A percentile compares a stretch with the other conserved stretches of the same genome.
Conservation (phyloP, 2,113 vertebrate species). For the Sinocyclocheilus rhinocerous region DNA sequence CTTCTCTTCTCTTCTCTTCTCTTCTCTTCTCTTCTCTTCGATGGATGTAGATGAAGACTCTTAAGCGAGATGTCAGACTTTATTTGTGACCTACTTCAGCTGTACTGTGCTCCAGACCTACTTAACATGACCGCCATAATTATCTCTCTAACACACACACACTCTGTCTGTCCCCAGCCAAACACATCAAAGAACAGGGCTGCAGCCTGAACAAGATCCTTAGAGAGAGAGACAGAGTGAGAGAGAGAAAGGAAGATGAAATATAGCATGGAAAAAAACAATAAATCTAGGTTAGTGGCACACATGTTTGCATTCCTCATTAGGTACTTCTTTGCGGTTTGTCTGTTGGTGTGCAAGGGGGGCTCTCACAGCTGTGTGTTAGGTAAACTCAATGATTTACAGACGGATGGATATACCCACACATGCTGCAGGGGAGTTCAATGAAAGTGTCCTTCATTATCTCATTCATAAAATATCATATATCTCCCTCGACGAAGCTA, state of each 20-base stretch:
- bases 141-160: slow-evolving; percentile 43
- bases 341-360: slow-evolving; percentile 22
- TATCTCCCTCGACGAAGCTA: background rate
- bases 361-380: background rate
- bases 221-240: slow-evolving; percentile 25
- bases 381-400: slow-evolving; percentile 27
- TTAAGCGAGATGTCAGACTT: slow-evolving; percentile 47
- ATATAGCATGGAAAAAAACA: slow-evolving; percentile 32
- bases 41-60: slow-evolving; percentile 24
- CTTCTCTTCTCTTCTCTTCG: slow-evolving; percentile 31
- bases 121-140: slow-evolving; percentile 50
- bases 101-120: slow-evolving; percentile 45
- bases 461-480: slow-evolving; percentile 36
- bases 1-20: slow-evolving; percentile 25
- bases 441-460: slow-evolving; percentile 12
- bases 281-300: slow-evolving; percentile 51
- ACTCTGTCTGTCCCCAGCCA: slow-evolving; percentile 35
- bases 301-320: slow-evolving; percentile 43
- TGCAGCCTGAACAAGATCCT: slow-evolving; percentile 30
- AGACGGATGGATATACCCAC: slow-evolving; percentile 17
- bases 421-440: slow-evolving; percentile 29
- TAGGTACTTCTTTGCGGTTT: slow-evolving; percentile 33
- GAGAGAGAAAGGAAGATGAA: background rate
- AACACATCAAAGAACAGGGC: slow-evolving; percentile 43
- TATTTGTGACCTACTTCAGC: slow-evolving; percentile 57